Base-by-base conservation (phyloP, 2,113 vertebrate genomes). In the Penelope pileata region DNA sequence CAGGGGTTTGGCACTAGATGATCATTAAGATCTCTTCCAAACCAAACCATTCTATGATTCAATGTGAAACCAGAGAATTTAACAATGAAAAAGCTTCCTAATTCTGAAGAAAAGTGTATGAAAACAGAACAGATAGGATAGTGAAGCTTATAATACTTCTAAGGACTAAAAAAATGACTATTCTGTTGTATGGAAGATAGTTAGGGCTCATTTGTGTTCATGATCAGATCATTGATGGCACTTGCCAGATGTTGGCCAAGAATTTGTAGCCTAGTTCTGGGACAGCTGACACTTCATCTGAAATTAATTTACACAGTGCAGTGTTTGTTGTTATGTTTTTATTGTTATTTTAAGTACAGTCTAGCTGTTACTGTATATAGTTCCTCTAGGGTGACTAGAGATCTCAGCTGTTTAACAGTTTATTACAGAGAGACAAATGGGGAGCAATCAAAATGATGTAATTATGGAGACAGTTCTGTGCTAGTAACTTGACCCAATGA, bases 151-250 rank as follows among this genome's bases (percentile, higher is more conserved):
- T 4, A 62, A 12, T 29, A 48, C 9, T 81, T 91, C 54, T 16
- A 64, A 87, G 89, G 10, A 4, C 11, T 60, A 70, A 58, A 30
- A 69, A 72, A 51, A 1, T 30, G 12, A 7, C 2, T 51, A 17
- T 47, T 43, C 21, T 63, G 7, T 48, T 45, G 6, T 45, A 47
- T 43, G 10, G 58, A 76, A 56, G 38, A 50, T 10, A 38, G 45
- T 19, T 70, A 54, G 6, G 59, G 4, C 16, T 7, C 17, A 9
- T n/a, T n/a, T 0, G 0, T 10, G 11, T 47, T 72, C 13, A 32
- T 89, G 27, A 2, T 15, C 34, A 45, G 29, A 16, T 50, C 27
- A 11, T 3, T 54, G 27, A 70, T 19, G 29, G 18, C 15, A 16
- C 3, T 21, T 62, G 53, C 45, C 40, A 58, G 32, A 32, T n/a